phyloP scores from a whole-genome alignment of 2,888 invertebrate species.

The Fissipunctia ypsillon region DNA sequence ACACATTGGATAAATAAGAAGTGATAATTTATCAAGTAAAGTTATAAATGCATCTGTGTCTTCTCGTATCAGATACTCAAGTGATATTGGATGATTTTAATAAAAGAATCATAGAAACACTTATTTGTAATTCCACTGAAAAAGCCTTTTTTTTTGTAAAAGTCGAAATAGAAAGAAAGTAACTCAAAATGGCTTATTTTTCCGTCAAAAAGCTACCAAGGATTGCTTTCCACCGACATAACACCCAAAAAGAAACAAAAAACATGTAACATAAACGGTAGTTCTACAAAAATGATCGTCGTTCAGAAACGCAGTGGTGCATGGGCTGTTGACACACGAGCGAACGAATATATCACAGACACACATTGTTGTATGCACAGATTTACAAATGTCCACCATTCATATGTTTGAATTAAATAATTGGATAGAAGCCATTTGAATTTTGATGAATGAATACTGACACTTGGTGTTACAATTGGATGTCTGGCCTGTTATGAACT shows the following conservation, averaged over 20 bases:
- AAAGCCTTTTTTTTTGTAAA: too few species aligned
- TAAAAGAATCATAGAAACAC: too few species aligned
- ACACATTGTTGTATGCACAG: constrained; percentile 30
- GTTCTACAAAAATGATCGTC: constrained; percentile 14
- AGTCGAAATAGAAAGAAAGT: background rate
- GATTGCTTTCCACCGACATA: background rate
- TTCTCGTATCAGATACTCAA: background rate
- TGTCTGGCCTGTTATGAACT: constrained; percentile 40
- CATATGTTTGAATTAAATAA: constrained; percentile 70
- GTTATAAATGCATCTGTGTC: background rate
- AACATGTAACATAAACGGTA: background rate
- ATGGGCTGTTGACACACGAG: constrained; percentile 52
- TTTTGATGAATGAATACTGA: constrained; percentile 77
- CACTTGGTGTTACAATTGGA: constrained; percentile 61
- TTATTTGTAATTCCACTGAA: too few species aligned
- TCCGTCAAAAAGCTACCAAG: too few species aligned
- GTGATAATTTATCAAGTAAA: too few species aligned
- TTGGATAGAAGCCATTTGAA: constrained; percentile 69
- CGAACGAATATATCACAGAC: constrained; percentile 45
- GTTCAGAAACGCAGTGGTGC: constrained; percentile 40
- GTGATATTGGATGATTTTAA: background rate
- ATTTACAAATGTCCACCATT: constrained; percentile 57
- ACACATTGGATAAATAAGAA: too few species aligned
- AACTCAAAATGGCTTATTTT: background rate
- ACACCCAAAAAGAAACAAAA: background rate